Conservation (phyloP, 2,113 vertebrate species). For the Ceratotherium simum region DNA sequence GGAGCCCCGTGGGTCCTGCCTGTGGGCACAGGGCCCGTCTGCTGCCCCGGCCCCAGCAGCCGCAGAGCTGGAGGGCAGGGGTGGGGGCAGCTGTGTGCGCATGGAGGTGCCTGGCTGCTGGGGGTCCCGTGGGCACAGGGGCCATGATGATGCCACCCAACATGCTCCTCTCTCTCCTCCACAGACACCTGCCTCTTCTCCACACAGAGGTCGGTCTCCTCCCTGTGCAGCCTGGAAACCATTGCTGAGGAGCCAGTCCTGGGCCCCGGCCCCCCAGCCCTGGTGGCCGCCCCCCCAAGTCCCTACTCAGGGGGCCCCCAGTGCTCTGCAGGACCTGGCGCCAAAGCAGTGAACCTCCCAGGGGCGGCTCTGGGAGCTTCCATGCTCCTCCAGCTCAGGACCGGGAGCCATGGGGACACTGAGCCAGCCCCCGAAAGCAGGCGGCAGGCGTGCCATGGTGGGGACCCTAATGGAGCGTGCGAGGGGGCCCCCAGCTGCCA, state of each 20-base stretch:
- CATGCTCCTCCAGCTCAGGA: not conserved
- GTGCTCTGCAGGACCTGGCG: not conserved
- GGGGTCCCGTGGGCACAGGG: not conserved
- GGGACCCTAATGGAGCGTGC: rapidly evolving
- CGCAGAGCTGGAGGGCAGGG: not conserved
- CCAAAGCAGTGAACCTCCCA: slow-evolving; percentile 17
- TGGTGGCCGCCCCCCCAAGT: not conserved
- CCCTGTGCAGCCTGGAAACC: slow-evolving; percentile 90
- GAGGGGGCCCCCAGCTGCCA: not conserved
- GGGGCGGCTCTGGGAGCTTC: not conserved
- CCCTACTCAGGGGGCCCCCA: slow-evolving; percentile 69
- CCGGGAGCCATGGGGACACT: not conserved
- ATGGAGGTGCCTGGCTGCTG: not conserved
- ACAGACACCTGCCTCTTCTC: slow-evolving; percentile 87
- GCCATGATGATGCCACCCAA: not conserved
- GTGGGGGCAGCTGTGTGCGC: not conserved
- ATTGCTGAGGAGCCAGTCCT: slow-evolving; percentile 89
- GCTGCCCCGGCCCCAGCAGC: not conserved
- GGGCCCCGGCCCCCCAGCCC: slow-evolving; percentile 69
- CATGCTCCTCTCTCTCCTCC: not conserved
- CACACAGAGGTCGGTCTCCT: slow-evolving; percentile 87
- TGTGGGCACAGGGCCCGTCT: slow-evolving; percentile 84
- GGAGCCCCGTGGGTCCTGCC: slow-evolving; percentile 65
- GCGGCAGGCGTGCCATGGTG: rapidly evolving
- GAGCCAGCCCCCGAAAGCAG: not conserved